Percentiles rank a stretch among this genome's conserved stretches.
Evolutionary conservation across 2,888 invertebrate genomes (phyloP).

Genomic region (Enoplolaimus lenunculus): DNA sequence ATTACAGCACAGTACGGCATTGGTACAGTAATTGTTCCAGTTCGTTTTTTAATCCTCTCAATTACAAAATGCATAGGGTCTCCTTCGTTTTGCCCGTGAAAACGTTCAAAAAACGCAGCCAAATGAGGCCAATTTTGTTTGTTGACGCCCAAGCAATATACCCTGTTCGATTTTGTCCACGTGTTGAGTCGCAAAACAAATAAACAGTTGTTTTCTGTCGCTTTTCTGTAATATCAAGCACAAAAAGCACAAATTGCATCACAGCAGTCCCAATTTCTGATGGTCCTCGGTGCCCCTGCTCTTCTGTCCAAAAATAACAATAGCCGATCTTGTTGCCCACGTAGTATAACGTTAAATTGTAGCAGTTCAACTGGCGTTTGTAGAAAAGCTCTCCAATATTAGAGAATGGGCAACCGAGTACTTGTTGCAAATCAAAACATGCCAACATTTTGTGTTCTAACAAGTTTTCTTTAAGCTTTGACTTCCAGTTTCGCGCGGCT

Average conservation of each 20-base stretch:
- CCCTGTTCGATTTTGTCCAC: not conserved
- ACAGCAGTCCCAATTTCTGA: not conserved
- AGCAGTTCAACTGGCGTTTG: not conserved
- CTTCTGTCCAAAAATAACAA: conserved; percentile 13
- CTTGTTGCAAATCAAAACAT: conserved; percentile 13
- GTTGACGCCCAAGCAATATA: not conserved
- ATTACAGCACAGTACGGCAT: not conserved
- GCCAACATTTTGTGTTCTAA: not conserved
- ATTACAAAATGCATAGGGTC: conserved; percentile 2
- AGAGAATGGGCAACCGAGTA: not conserved
- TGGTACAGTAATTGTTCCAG: not conserved
- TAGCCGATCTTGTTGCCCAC: conserved; percentile 1
- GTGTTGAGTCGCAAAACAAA: conserved; percentile 4
- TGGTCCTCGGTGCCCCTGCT: not conserved
- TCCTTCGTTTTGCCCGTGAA: conserved; percentile 7
- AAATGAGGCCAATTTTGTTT: not conserved
- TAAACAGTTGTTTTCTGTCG: not conserved
- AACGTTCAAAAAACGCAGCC: conserved; percentile 1
- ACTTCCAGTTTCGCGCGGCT: not conserved
- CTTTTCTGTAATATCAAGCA: not conserved
- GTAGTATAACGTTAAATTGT: not conserved
- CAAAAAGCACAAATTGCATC: not conserved
- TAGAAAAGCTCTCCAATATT: conserved; percentile 6
- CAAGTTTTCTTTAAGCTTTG: not conserved
- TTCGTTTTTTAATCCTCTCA: not conserved